These are phyloP conservation scores for Strigamia maritima DNA, from an alignment of 2,888 invertebrate species.

Conservation along the genomic window DNA sequence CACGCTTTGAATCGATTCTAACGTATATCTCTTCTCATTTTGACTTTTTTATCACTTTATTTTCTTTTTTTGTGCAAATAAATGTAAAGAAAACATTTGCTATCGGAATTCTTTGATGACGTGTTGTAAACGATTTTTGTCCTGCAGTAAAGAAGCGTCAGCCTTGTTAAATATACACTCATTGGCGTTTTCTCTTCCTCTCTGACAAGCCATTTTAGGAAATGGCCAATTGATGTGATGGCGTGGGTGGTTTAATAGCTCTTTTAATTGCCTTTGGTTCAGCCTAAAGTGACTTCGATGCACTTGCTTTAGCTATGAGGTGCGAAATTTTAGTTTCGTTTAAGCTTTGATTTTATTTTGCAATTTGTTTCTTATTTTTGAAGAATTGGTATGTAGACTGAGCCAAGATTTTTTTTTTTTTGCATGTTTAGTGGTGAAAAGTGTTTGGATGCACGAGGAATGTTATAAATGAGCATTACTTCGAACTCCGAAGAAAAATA, in stretches of 20 bases:
- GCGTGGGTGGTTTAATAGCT: constrained; percentile 15
- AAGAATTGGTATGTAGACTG: neutral
- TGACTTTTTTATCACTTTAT: neutral
- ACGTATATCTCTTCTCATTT: neutral
- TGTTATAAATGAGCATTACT: neutral
- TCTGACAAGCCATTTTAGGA: constrained; percentile 27
- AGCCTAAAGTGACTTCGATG: neutral
- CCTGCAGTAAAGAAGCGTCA: neutral
- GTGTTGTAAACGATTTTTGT: neutral
- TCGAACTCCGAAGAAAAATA: too few relatives aligned
- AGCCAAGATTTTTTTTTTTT: neutral
- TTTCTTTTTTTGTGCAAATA: neutral
- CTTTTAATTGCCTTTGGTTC: constrained; percentile 16
- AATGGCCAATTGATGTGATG: constrained; percentile 27
- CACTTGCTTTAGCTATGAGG: neutral
- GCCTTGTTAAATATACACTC: constrained; percentile 14
- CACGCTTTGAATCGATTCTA: neutral
- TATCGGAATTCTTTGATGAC: neutral
- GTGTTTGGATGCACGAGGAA: neutral
- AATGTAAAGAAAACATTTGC: neutral
- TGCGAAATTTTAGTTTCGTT: neutral
- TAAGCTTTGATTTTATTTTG: neutral
- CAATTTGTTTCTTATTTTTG: neutral
- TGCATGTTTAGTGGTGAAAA: neutral
- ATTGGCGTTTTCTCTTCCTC: neutral